Conservation (phyloP, 1,140 invertebrate genomes). For the Calliphora vicina region DNA sequence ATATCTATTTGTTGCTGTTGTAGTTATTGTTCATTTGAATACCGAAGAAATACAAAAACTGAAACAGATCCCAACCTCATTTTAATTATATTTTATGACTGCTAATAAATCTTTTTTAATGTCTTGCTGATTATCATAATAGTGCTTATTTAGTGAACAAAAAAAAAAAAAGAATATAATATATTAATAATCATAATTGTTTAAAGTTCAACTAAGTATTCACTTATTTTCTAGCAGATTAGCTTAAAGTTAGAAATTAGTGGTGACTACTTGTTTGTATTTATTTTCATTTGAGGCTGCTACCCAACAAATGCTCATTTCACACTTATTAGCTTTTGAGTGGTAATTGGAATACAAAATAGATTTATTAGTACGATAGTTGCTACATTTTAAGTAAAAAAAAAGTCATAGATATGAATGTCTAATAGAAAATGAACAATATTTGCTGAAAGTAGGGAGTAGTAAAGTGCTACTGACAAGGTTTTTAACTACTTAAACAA, state of each 20-base stretch:
- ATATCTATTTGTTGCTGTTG: not conserved
- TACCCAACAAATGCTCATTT: not conserved
- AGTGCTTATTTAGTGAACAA: not conserved
- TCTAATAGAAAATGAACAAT: no score
- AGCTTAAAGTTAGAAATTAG: not conserved
- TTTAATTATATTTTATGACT: slow-evolving; percentile 5
- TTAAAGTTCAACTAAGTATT: not conserved
- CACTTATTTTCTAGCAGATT: not conserved
- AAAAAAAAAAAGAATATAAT: not conserved
- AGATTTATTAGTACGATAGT: not conserved
- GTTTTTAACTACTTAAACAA: no score
- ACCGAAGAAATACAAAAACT: not conserved
- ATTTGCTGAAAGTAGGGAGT: no score
- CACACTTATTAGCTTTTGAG: not conserved
- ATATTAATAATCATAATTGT: not conserved
- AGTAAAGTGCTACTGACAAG: no score
- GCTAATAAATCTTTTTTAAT: slow-evolving; percentile 10
- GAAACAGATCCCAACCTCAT: slow-evolving; percentile 6
- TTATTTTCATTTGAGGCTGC: not conserved
- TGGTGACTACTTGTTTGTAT: not conserved
- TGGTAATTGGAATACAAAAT: not conserved
- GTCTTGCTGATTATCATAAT: slow-evolving; percentile 13
- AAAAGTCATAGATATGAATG: no score
- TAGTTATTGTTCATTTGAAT: not conserved
- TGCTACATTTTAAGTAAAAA: not conserved